Conservation (phyloP, 2,888 invertebrate genomes). For the Tholera decimalis region DNA sequence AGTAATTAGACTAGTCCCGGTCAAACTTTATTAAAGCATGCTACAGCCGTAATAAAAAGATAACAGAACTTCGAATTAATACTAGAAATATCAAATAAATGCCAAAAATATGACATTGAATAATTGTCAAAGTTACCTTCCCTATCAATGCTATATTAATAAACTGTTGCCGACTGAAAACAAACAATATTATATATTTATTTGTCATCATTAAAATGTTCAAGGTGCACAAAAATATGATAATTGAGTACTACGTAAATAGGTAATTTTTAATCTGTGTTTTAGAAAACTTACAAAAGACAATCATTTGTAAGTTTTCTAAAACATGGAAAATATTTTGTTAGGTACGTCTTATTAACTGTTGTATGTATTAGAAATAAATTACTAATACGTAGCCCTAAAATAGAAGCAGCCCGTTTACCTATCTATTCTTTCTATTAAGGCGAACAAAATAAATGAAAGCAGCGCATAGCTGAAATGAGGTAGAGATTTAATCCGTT, state of each 20-base stretch:
- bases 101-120: background rate
- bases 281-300: too few relatives aligned
- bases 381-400: background rate
- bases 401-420: background rate
- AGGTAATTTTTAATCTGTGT: background rate
- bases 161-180: background rate
- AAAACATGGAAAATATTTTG: background rate
- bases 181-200: too few relatives aligned
- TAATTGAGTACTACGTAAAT: background rate
- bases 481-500: background rate
- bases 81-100: background rate
- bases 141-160: slow-evolving; percentile 13
- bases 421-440: background rate
- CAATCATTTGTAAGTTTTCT: background rate
- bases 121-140: slow-evolving; percentile 19
- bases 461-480: background rate
- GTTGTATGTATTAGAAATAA: background rate
- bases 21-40: too few relatives aligned
- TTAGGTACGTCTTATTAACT: background rate
- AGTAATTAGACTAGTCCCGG: too few relatives aligned
- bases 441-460: background rate
- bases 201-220: slow-evolving; percentile 21
- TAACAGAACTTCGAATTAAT: background rate
- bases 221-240: background rate
- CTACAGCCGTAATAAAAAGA: too few relatives aligned